A percentile compares a stretch with the other conserved stretches of the same genome.
These are phyloP conservation scores for Oceanodroma tethys DNA, from an alignment of 2,113 vertebrate genomes.

Conservation along the genomic window DNA sequence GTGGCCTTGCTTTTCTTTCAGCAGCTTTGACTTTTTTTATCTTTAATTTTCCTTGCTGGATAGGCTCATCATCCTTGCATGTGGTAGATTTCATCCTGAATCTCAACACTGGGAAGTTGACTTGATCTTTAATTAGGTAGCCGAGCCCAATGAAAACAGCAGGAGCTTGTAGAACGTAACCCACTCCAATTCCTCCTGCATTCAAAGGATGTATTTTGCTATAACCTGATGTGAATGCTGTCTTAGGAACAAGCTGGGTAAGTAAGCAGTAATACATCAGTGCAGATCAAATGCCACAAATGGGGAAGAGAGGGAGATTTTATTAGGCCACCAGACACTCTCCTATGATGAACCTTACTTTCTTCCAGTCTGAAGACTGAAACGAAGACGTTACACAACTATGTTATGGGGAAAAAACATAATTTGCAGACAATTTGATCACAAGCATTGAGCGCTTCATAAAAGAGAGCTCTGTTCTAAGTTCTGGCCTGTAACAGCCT, in stretches of 20 bases:
- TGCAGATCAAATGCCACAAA: neutral
- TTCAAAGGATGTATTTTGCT: neutral
- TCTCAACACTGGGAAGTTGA: conserved; percentile 7
- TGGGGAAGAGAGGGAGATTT: neutral
- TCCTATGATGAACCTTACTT: neutral
- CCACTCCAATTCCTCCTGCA: neutral
- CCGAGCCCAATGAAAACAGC: neutral
- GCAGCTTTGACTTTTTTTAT: neutral
- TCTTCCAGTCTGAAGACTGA: neutral
- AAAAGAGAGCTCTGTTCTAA: neutral
- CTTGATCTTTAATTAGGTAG: conserved; percentile 35
- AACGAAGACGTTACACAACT: neutral
- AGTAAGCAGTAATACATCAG: neutral
- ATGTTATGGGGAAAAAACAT: neutral
- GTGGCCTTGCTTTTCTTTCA: neutral
- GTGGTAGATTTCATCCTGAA: conserved; percentile 34
- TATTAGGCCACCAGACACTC: neutral
- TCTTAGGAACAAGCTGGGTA: neutral
- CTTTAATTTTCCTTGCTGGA: conserved; percentile 22
- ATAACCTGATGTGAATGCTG: neutral
- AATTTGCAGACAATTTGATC: neutral
- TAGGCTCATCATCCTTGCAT: conserved; percentile 21
- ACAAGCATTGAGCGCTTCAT: neutral
- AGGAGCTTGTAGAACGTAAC: neutral
- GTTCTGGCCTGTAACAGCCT: neutral